Percentiles rank a stretch among this genome's conserved stretches.
phyloP scores from a whole-genome alignment of 1,140 invertebrate species.

The Magallana angulata region DNA sequence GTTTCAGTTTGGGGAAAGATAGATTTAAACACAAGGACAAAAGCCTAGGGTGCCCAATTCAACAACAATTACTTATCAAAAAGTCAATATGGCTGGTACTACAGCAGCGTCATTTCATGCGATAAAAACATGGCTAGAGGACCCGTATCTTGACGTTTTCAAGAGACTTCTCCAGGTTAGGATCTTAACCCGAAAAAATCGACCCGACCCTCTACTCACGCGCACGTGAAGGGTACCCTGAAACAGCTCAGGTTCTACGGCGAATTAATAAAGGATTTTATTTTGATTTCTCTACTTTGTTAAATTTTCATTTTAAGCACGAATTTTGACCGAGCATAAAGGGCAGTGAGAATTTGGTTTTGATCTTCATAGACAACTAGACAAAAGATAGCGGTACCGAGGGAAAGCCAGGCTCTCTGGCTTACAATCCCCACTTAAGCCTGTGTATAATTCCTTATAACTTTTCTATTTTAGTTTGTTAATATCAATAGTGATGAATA shows the following conservation, averaged over 20 bases:
- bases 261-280: slow-evolving; percentile 19
- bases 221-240: background rate
- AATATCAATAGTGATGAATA: slow-evolving; percentile 28
- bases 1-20: background rate
- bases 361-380: background rate
- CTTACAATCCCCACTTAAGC: slow-evolving; percentile 24
- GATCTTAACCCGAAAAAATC: background rate
- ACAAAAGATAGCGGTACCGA: background rate
- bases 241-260: background rate
- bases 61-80: slow-evolving; percentile 31
- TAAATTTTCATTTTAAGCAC: slow-evolving; percentile 13
- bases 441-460: slow-evolving; percentile 3
- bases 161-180: background rate
- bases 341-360: background rate
- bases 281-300: slow-evolving; percentile 7
- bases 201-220: background rate
- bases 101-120: background rate
- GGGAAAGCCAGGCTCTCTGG: background rate
- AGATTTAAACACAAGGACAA: slow-evolving; percentile 20
- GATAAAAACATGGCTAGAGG: background rate
- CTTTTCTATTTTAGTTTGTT: slow-evolving; percentile 33
- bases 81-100: background rate
- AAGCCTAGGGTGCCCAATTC: slow-evolving; percentile 9
- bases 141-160: slow-evolving; percentile 17
- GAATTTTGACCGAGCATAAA: background rate